Evolutionary conservation across 2,797 vertebrate species (phyloP).

Genomic region (Phrynocephalus forsythii): DNA sequence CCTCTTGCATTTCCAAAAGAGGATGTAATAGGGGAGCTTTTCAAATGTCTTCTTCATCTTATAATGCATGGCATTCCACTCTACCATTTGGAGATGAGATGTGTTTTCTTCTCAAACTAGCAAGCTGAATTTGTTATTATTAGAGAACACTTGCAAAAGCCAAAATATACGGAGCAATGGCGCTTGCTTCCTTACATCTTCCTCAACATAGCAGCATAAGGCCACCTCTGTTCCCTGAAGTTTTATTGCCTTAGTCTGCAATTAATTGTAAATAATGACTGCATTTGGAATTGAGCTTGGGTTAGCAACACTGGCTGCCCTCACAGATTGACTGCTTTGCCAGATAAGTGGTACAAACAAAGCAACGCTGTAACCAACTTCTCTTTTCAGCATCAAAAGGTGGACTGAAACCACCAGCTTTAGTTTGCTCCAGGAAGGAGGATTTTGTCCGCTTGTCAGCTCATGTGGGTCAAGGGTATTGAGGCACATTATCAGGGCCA

Average conservation of each 20-base stretch:
- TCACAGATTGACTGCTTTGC: background rate
- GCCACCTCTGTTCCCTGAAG: constrained; percentile 8
- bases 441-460: background rate
- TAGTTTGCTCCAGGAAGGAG: background rate
- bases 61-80: constrained; percentile 22
- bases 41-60: constrained; percentile 31
- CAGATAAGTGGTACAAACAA: background rate
- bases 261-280: constrained; percentile 36
- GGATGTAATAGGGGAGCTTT: rapidly evolving
- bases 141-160: constrained; percentile 14
- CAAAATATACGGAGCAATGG: background rate
- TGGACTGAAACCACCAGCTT: background rate
- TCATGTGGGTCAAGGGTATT: background rate
- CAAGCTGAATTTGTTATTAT: background rate
- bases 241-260: constrained; percentile 25
- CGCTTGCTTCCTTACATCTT: background rate
- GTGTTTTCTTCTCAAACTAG: constrained; percentile 23
- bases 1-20: background rate
- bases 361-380: background rate
- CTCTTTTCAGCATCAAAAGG: background rate
- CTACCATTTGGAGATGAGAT: background rate
- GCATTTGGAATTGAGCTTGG: constrained; percentile 17
- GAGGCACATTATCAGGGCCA: background rate
- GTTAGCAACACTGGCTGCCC: background rate
- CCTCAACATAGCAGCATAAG: constrained; percentile 1